Conservation (phyloP, 2,113 vertebrate species). For the Carlito syrichta region DNA sequence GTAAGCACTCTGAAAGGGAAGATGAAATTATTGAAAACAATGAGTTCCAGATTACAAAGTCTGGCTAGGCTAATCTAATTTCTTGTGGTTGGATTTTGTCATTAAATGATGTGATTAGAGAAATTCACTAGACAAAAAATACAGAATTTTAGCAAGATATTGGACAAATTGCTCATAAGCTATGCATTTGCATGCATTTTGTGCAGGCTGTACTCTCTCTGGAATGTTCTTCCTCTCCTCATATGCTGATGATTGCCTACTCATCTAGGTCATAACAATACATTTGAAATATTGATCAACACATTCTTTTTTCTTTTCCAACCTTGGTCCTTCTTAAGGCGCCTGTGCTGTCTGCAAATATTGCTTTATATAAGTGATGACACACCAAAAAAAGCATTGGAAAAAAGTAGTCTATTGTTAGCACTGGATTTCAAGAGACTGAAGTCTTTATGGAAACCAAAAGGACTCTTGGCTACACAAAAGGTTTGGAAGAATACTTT, state of each 20-base stretch:
- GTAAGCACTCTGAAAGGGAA: background rate
- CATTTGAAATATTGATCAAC: background rate
- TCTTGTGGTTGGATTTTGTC: background rate
- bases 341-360: background rate
- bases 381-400: background rate
- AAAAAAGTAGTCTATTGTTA: background rate
- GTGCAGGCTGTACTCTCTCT: background rate
- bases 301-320: background rate
- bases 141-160: background rate
- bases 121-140: background rate
- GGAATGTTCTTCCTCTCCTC: background rate
- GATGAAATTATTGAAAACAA: conserved; percentile 1
- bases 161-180: background rate
- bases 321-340: background rate
- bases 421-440: conserved; percentile 21
- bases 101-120: background rate
- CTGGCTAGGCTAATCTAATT: background rate
- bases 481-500: background rate
- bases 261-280: background rate
- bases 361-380: background rate
- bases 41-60: background rate
- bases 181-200: background rate
- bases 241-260: background rate
- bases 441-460: background rate
- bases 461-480: background rate